phyloP scores from a whole-genome alignment of 2,888 invertebrate species.

The Drosophila atripex region DNA sequence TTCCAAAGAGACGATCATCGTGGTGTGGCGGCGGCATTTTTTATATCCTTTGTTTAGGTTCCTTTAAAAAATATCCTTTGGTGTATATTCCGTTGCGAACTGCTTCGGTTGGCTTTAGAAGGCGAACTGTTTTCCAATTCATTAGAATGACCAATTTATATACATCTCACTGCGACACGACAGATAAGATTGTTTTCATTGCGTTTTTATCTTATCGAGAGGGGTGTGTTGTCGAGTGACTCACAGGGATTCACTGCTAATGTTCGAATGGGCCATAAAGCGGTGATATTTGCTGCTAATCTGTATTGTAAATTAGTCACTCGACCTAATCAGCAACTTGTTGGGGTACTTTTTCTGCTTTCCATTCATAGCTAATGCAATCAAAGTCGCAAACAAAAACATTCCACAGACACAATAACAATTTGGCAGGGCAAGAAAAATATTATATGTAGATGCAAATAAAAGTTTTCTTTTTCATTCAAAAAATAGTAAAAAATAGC shows the following conservation, averaged over 20 bases:
- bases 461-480: neutral
- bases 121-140: slow-evolving; percentile 45
- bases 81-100: slow-evolving; percentile 8
- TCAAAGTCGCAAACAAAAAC: slow-evolving; percentile 22
- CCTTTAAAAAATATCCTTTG: slow-evolving; percentile 10
- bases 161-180: neutral
- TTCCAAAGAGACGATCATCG: slow-evolving; percentile 62
- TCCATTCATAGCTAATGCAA: slow-evolving; percentile 44
- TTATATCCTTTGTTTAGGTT: slow-evolving; percentile 5
- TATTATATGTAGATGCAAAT: slow-evolving; percentile 1
- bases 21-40: slow-evolving; percentile 60
- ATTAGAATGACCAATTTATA: slow-evolving; percentile 57
- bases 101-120: slow-evolving; percentile 23
- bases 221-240: slow-evolving; percentile 23
- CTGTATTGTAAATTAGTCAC: slow-evolving; percentile 18
- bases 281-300: slow-evolving; percentile 3
- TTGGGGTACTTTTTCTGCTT: slow-evolving; percentile 9
- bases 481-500: neutral
- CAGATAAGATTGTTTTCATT: slow-evolving; percentile 28
- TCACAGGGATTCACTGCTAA: slow-evolving; percentile 42
- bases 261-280: slow-evolving; percentile 20
- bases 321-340: neutral
- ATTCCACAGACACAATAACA: slow-evolving; percentile 30
- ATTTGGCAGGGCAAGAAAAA: slow-evolving; percentile 12
- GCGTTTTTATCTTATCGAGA: slow-evolving; percentile 55